These are phyloP conservation scores for Pollimyrus isidori DNA, from an alignment of 2,113 vertebrate species.

Conservation along the genomic window DNA sequence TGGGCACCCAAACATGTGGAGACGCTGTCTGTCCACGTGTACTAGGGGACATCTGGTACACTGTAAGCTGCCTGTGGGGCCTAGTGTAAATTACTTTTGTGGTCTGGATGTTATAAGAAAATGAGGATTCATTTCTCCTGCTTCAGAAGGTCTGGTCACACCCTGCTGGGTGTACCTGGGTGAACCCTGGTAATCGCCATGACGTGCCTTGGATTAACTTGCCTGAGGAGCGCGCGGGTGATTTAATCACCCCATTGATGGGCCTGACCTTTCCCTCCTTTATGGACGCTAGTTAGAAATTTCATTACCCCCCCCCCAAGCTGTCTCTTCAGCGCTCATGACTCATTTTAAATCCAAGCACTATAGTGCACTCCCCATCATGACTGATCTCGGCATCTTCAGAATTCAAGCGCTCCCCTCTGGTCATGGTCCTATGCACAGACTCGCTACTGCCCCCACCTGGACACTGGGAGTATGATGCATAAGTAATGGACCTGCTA, in stretches of 20 bases:
- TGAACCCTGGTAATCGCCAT: background rate
- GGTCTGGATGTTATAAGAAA: conserved; percentile 3
- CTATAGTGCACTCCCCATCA: background rate
- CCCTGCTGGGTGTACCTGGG: background rate
- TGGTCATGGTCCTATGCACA: background rate
- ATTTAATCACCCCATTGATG: conserved; percentile 20
- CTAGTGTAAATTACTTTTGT: background rate
- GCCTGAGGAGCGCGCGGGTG: background rate
- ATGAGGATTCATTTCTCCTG: background rate
- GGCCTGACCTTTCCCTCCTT: conserved; percentile 26
- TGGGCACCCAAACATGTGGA: background rate
- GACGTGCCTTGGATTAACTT: conserved; percentile 2
- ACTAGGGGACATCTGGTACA: background rate
- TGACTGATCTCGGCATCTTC: background rate
- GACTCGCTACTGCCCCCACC: background rate
- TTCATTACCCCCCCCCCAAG: conserved; percentile 21
- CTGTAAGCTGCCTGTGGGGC: background rate
- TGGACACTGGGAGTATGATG: background rate
- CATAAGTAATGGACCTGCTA: background rate
- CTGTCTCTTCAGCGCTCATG: background rate
- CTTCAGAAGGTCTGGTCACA: background rate
- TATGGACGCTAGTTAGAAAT: conserved; percentile 24
- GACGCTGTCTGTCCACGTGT: no score
- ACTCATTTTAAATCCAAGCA: background rate
- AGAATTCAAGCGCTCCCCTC: background rate